Base-by-base conservation (phyloP, 1,140 invertebrate species). In the Pectinophora gossypiella region DNA sequence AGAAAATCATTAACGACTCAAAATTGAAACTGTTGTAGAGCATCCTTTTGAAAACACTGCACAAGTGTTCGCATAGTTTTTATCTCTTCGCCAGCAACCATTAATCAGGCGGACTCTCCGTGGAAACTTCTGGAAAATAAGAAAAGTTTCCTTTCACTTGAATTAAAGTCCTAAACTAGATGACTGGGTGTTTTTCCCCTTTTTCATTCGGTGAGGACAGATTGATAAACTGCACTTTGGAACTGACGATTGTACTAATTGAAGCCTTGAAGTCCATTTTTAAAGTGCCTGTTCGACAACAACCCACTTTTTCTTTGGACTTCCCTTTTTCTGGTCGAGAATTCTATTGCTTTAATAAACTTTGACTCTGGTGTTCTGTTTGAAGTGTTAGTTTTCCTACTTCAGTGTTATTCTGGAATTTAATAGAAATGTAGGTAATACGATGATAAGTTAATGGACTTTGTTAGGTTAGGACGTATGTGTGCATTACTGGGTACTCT, bases 141-240 rank as follows among this genome's bases (percentile, higher is more conserved):
- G 64, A 64, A 72, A 64, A 69, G 49, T 72, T 67, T 56, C 49
- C 66, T 69, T 69, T 69, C 62, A 61, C 60, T 72, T 45, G 69
- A 75, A 75, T 72, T 66, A 72, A 75, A 75, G 72, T 70, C 68
- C 64, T 64, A 46, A 56, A 54, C 49, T 56, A 43, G 57, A 60
- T 56, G 54, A 58, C 51, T 59, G 19, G 53, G 27, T 48, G 42
- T 56, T 59, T 58, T 61, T 46, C 16, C 36, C 15, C 7, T 40
- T 18, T 40, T 40, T 40, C 16, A n/a, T 40, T 40, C 16, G 7
- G 6, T 15, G 23, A 16, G 32, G 51, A 54, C 53, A 61, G 43
- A 54, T 54, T 66, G 59, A 61, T 66, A 61, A 56, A 66, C 54
- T 57, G 48, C 42, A 51, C 19, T 60, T 50, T 52, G 40, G 21